Percentiles rank a stretch among this genome's conserved stretches.
Conservation (phyloP, 92 coral and sea anemone species). For the Siderastrea radians region DNA sequence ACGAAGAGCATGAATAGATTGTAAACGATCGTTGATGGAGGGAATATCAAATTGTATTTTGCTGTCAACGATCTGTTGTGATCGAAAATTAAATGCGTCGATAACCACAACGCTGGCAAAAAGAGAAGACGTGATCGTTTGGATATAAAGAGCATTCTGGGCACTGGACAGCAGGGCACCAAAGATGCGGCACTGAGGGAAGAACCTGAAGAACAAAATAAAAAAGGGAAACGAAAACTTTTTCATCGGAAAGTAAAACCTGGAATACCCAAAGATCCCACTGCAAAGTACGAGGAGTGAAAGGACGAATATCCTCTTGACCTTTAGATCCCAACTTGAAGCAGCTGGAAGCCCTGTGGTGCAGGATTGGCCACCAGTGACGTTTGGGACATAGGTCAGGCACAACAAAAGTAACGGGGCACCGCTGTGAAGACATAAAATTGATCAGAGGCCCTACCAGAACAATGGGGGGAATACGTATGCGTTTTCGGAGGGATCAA, state of each 20-base stretch:
- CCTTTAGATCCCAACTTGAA: conserved; percentile 30
- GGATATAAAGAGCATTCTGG: neutral
- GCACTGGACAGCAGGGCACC: neutral
- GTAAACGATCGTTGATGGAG: neutral
- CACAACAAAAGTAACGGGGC: too few relatives aligned
- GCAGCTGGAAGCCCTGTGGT: conserved; percentile 5
- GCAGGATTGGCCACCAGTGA: neutral
- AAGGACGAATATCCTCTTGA: neutral
- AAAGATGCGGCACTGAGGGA: conserved; percentile 1
- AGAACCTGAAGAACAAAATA: too few relatives aligned
- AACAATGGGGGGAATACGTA: too few relatives aligned
- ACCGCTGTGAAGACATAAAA: too few relatives aligned
- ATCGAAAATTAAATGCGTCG: neutral
- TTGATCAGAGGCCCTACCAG: conserved; percentile 13
- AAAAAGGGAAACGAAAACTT: too few relatives aligned
- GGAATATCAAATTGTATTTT: neutral
- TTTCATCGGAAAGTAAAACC: too few relatives aligned
- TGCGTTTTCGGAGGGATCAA: too few relatives aligned
- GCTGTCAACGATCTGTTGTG: neutral
- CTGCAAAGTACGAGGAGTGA: neutral
- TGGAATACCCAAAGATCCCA: too few relatives aligned
- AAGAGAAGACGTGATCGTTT: conserved; percentile 24
- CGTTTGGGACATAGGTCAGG: too few relatives aligned
- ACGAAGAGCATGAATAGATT: neutral
- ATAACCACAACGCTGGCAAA: neutral